Evolutionary conservation across 2,797 vertebrate species (phyloP).

Genomic region (Dryobates pubescens): DNA sequence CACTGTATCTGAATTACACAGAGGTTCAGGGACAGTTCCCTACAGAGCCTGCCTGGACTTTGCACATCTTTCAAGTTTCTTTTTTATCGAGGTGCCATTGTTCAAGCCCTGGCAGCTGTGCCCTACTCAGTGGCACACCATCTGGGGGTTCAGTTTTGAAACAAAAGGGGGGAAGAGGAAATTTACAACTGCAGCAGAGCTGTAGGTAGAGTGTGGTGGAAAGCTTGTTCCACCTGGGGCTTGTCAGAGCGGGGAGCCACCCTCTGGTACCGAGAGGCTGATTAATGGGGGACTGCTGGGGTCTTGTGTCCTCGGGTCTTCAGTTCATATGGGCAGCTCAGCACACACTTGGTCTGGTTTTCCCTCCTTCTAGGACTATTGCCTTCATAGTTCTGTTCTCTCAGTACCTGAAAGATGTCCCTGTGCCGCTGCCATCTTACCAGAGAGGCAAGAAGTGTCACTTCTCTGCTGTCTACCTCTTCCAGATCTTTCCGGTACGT

Average conservation of each 20-base stretch:
- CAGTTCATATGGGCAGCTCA: background rate
- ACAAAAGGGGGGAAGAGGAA: background rate
- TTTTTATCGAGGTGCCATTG: background rate
- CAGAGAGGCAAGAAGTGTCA: conserved; percentile 82
- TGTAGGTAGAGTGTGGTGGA: background rate
- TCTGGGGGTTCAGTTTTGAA: background rate
- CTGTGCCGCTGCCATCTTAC: conserved; percentile 84
- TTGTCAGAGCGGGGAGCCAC: background rate
- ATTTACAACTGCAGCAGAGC: background rate
- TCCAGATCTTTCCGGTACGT: conserved; percentile 95
- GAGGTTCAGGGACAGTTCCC: background rate
- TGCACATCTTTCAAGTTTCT: background rate
- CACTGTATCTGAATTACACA: background rate
- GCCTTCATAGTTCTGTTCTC: conserved; percentile 93
- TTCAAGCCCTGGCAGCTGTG: background rate
- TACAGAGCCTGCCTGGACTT: background rate
- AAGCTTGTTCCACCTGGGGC: background rate
- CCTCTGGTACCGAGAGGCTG: background rate
- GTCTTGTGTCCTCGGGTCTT: background rate
- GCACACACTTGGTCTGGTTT: background rate
- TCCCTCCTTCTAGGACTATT: conserved; percentile 84
- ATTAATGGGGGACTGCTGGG: background rate
- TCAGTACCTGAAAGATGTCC: conserved; percentile 91
- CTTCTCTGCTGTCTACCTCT: conserved; percentile 82
- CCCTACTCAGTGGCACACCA: background rate